A percentile compares a stretch with the other conserved stretches of the same genome.
Evolutionary conservation across 2,888 invertebrate species (phyloP).

Genomic region (Cynaeus angustus): DNA sequence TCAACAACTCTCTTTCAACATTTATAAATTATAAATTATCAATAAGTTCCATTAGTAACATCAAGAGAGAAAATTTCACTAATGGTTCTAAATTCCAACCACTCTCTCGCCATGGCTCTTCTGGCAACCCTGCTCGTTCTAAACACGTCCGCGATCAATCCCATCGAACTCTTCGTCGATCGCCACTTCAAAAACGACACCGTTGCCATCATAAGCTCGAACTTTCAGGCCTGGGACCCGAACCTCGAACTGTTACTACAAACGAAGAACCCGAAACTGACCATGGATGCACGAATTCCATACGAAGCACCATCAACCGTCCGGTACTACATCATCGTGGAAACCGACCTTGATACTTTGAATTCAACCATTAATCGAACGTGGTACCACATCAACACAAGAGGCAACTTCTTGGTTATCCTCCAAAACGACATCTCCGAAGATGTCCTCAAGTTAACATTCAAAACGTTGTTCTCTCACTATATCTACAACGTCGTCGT

Average conservation of each 20-base stretch:
- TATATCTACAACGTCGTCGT: constrained; percentile 22
- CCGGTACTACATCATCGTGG: not conserved
- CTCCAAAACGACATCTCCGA: constrained; percentile 8
- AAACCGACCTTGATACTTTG: not conserved
- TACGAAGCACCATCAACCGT: not conserved
- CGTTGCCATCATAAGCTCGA: not conserved
- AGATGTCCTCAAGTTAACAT: constrained; percentile 6
- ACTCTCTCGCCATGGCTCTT: too few species aligned
- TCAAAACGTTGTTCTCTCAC: constrained; percentile 11
- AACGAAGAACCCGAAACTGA: constrained; percentile 3
- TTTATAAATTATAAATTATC: too few species aligned
- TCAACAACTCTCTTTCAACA: too few species aligned
- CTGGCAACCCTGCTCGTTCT: too few species aligned
- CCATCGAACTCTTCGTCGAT: not conserved
- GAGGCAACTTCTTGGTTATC: constrained; percentile 3
- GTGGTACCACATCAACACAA: not conserved
- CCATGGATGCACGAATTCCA: not conserved
- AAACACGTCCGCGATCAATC: too few species aligned
- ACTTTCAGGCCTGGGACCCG: not conserved
- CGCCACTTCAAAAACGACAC: not conserved
- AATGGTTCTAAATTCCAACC: too few species aligned
- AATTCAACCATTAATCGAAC: not conserved
- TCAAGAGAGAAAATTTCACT: too few species aligned
- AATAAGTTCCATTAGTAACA: too few species aligned
- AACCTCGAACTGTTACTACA: not conserved